A percentile compares a stretch with the other conserved stretches of the same genome.
phyloP scores from a whole-genome alignment of 2,888 invertebrate species.

The Aproaerema taeniolella region DNA sequence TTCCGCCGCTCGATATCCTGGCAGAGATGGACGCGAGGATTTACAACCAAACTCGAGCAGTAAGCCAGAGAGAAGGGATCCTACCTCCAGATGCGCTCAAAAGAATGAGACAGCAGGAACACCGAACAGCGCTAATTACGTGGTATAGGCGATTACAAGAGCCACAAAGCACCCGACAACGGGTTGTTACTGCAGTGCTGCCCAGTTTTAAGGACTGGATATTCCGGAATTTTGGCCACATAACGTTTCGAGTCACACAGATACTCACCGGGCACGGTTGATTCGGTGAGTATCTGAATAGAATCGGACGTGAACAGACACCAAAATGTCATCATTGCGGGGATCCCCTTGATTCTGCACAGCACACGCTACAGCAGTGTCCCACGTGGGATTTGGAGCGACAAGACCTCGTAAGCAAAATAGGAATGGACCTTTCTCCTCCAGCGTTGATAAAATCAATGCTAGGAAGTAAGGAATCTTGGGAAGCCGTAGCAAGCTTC shows the following conservation, averaged over 20 bases:
- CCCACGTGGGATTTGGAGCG: neutral
- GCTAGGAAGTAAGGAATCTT: neutral
- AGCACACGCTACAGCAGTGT: slow-evolving; percentile 10
- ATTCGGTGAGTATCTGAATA: slow-evolving; percentile 10
- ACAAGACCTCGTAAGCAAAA: neutral
- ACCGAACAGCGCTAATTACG: slow-evolving; percentile 1
- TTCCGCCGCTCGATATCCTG: slow-evolving; percentile 17
- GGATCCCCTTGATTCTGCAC: neutral
- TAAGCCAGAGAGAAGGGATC: neutral
- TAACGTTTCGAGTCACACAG: slow-evolving; percentile 5
- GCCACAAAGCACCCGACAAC: neutral
- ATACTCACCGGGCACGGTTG: slow-evolving; percentile 9
- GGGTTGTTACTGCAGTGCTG: neutral
- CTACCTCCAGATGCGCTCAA: neutral
- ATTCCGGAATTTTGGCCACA: neutral
- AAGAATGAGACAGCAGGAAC: neutral
- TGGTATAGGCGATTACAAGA: neutral
- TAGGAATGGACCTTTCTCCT: slow-evolving; percentile 9
- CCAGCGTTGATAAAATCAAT: slow-evolving; percentile 4
- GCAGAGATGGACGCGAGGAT: slow-evolving; percentile 15
- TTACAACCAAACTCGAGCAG: neutral
- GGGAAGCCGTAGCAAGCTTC: slow-evolving; percentile 1
- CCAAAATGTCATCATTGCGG: slow-evolving; percentile 5
- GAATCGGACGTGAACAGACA: slow-evolving; percentile 5
- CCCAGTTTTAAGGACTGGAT: neutral